Percentiles rank a stretch among this genome's conserved stretches.
phyloP scores from a whole-genome alignment of 2,113 vertebrate species.

The Neotoma lepida region DNA sequence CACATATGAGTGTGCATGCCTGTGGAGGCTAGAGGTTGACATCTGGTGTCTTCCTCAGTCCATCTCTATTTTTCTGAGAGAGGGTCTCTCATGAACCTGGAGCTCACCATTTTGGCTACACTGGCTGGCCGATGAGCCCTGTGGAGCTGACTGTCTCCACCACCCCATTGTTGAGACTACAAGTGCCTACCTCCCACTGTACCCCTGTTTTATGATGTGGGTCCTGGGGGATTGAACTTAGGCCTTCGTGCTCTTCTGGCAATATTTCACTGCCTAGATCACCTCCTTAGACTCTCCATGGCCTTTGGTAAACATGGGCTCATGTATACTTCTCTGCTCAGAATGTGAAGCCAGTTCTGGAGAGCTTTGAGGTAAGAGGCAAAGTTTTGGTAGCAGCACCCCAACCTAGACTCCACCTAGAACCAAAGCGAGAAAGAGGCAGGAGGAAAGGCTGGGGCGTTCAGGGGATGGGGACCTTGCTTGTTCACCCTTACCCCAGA shows the following conservation, averaged over 20 bases:
- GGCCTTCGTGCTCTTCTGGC: neutral
- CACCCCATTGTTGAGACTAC: neutral
- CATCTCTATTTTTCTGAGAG: neutral
- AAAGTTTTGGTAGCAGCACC: neutral
- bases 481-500: too few relatives aligned
- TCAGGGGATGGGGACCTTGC: accelerated
- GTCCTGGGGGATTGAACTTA: neutral
- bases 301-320: neutral
- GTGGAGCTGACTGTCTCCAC: neutral
- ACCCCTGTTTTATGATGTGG: neutral
- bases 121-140: neutral
- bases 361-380: neutral
- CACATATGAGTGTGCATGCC: neutral
- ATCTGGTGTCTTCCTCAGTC: neutral
- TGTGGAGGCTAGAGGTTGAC: neutral
- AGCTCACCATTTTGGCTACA: neutral
- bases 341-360: neutral
- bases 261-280: neutral
- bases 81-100: neutral
- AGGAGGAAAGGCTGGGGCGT: neutral
- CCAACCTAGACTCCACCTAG: neutral
- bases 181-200: too few relatives aligned
- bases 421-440: neutral
- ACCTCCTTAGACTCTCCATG: neutral
- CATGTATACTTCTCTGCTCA: neutral